Evolutionary conservation across 2,797 vertebrate genomes (phyloP), one percentile per base, ranked within the genome.

Genomic region (Sebastolobus altivelis): DNA sequence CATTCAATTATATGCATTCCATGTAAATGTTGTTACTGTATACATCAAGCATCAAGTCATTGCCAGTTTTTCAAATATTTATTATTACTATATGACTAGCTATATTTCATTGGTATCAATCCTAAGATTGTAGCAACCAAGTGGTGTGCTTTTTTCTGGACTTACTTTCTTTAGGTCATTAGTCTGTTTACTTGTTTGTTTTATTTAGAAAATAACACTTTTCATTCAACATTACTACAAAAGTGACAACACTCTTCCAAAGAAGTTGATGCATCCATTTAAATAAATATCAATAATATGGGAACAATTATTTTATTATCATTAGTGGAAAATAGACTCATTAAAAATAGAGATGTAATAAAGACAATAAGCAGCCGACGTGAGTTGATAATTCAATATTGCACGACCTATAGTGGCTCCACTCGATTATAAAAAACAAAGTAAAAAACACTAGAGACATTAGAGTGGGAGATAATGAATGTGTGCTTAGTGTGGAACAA

Each of bases 401-500:
- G 25, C 14, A 73, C n/a, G 77, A 69, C 16, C 14, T 27, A 22
- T 54, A 54, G 52, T 27, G 49, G 38, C 75, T 63, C 20, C 8
- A 75, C 49, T 83, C 8, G 6, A 62, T 59, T 73, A 49, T 65
- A 59, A 72, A 61, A 38, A 56, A 35, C 5, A 22, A 16, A n/a
- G 25, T 14, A 59, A 66, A 79, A 86, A 78, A 67, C 43, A 79
- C 66, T 54, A 65, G n/a, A 65, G 55, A 77, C 54, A 73, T 81
- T 72, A 59, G 25, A 79, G 77, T 35, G 27, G n/a, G 1, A 58
- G 66, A 68, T 89, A 87, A 89, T 83, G 56, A 87, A 73, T 58
- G 72, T 83, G 71, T 80, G 60, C 76, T 67, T 52, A 35, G 49
- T n/a, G 22, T 74, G 33, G 79, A 76, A 73, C 4, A 18, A 81